Base-by-base conservation (phyloP, 2,888 invertebrate species). In the Andrena marginata region DNA sequence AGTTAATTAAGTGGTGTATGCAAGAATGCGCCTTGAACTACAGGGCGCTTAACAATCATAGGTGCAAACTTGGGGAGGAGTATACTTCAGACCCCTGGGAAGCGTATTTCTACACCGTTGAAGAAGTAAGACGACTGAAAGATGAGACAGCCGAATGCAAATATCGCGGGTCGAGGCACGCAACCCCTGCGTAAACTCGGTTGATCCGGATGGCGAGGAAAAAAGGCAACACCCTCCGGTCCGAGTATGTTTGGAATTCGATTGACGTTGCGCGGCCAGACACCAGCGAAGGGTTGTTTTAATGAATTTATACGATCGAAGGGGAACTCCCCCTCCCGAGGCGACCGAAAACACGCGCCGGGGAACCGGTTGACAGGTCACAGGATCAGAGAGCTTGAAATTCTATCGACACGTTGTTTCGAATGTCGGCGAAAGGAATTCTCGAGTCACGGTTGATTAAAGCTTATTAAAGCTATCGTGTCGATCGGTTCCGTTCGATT, bases 281-380 rank as follows among this genome's bases (percentile, higher is more conserved):
- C 89, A 90, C 80, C 88, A 81, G 84, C 91, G 91, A 91, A 92
- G 93, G 93, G 92, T 92, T 92, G 89, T 87, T 92, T 92, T 92
- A 92, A 92, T 92, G 92, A 92, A 93, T 92, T 92, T 91, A 91
- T 92, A 90, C 87, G 82, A 72, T 75, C 78, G 64, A 51, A 80
- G 80, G 86, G 81, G 70, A 35, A 48, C 62, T 74, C 33, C 65
- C 79, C 71, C n/a, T n/a, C 74, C 70, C 54, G 51, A 59, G 33
- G 59, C 26, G 13, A 29, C 71, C 68, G 70, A 75, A 80, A 75
- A 78, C 73, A 71, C 1, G 49, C 42, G 64, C 63, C 59, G 29
- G 63, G 73, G 75, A 48, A 63, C 75, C 51, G 72, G 85, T 76
- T 74, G 85, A 81, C 87, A 82, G 75, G 67, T 74, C 77, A 56